Conservation (phyloP, 2,888 invertebrate species). For the Andrena camellia region DNA sequence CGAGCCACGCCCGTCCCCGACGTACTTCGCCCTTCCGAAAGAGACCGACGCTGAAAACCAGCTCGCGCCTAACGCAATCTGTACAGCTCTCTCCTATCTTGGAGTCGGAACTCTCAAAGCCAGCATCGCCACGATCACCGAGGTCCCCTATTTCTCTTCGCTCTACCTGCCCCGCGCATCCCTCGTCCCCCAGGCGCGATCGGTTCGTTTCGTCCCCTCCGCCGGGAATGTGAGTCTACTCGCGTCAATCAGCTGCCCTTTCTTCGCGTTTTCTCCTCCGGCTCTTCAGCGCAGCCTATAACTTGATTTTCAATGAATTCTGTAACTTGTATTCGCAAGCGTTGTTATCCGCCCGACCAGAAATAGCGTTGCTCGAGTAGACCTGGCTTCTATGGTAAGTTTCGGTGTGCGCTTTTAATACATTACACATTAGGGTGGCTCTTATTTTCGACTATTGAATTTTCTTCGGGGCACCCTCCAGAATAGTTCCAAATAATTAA, state of each 20-base stretch:
- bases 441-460: no score
- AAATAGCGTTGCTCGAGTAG: not conserved
- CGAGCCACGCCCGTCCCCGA: constrained; percentile 11
- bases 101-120: constrained; percentile 90
- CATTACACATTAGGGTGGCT: no score
- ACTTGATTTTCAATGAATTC: not conserved
- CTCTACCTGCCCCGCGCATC: not conserved
- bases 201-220: not conserved
- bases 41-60: constrained; percentile 80
- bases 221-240: constrained; percentile 3
- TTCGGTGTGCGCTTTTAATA: no score
- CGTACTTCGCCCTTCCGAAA: constrained; percentile 73
- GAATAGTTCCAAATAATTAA: no score
- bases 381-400: not conserved
- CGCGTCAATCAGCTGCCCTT: not conserved
- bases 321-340: not conserved
- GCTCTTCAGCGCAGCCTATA: not conserved
- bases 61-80: constrained; percentile 81
- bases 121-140: constrained; percentile 87
- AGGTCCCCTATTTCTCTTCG: constrained; percentile 73
- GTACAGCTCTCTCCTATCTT: constrained; percentile 89
- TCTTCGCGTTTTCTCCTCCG: not conserved
- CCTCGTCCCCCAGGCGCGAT: not conserved
- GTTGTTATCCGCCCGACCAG: not conserved
- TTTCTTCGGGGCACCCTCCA: no score